Conservation (phyloP, 2,797 vertebrate genomes). For the Chromis chromis region DNA sequence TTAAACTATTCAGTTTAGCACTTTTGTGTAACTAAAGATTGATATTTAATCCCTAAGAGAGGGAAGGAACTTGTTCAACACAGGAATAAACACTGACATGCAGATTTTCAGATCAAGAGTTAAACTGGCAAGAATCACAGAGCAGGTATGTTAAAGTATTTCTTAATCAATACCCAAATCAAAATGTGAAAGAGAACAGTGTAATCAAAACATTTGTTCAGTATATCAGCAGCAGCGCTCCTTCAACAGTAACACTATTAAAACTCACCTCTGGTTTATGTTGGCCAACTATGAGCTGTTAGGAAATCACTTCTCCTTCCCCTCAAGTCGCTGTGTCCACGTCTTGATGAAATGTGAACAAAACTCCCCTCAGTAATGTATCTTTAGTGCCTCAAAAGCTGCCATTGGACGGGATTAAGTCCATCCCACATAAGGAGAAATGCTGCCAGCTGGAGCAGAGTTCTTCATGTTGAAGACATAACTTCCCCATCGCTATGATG, state of each 20-base stretch:
- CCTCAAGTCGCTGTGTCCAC: constrained; percentile 27
- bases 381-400: constrained; percentile 17
- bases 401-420: constrained; percentile 53
- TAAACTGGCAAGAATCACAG: background rate
- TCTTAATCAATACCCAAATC: background rate
- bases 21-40: background rate
- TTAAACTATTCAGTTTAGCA: background rate
- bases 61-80: background rate
- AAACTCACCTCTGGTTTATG: constrained; percentile 59
- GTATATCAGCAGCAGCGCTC: background rate
- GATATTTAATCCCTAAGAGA: background rate
- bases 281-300: constrained; percentile 36
- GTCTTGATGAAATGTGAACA: constrained; percentile 35
- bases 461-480: background rate
- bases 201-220: background rate
- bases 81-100: background rate
- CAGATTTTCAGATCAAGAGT: background rate
- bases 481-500: too few species aligned
- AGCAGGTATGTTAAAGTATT: background rate
- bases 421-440: constrained; percentile 59
- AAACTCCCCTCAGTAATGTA: constrained; percentile 5
- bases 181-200: background rate
- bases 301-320: constrained; percentile 48
- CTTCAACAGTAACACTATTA: background rate
- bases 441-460: constrained; percentile 54